A percentile compares a stretch with the other conserved stretches of the same genome.
Evolutionary conservation across 2,797 vertebrate genomes (phyloP).

Genomic region (Benthosema pterotum): DNA sequence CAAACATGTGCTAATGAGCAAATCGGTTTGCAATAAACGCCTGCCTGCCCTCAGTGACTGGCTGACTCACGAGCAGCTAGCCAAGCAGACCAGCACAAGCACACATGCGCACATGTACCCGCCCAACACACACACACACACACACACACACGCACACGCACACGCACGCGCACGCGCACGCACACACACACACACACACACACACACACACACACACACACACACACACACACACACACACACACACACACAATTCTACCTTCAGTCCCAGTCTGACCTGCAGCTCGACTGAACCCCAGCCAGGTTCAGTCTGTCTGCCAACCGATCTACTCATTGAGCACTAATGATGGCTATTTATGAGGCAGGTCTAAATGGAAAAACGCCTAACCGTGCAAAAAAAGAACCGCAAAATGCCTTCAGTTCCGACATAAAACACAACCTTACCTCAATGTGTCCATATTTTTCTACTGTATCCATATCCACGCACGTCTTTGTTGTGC

Average conservation of each 20-base stretch:
- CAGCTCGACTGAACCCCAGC: conserved; percentile 44
- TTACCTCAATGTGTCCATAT: neutral
- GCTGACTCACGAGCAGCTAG: no score
- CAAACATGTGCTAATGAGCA: no score
- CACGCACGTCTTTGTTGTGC: no score
- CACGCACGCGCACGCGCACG: conserved; percentile 8
- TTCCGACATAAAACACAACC: conserved; percentile 9
- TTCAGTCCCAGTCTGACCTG: conserved; percentile 48
- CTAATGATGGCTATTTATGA: conserved; percentile 64
- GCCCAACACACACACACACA: neutral
- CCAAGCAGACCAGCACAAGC: no score
- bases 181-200: conserved; percentile 15
- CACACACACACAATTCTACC: neutral
- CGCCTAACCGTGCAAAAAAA: conserved; percentile 40
- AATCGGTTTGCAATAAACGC: no score
- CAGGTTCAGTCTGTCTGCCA: conserved; percentile 45
- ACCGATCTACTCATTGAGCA: conserved; percentile 60
- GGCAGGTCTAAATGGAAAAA: conserved; percentile 42
- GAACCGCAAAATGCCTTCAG: conserved; percentile 18
- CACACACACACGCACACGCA: conserved; percentile 8
- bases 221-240: conserved; percentile 29
- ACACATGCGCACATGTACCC: no score
- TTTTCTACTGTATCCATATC: neutral
- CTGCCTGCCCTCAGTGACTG: no score
- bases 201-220: conserved; percentile 24